A percentile compares a stretch with the other conserved stretches of the same genome.
These are phyloP conservation scores for Nerophis ophidion DNA, from an alignment of 2,113 vertebrate species.

Conservation along the genomic window DNA sequence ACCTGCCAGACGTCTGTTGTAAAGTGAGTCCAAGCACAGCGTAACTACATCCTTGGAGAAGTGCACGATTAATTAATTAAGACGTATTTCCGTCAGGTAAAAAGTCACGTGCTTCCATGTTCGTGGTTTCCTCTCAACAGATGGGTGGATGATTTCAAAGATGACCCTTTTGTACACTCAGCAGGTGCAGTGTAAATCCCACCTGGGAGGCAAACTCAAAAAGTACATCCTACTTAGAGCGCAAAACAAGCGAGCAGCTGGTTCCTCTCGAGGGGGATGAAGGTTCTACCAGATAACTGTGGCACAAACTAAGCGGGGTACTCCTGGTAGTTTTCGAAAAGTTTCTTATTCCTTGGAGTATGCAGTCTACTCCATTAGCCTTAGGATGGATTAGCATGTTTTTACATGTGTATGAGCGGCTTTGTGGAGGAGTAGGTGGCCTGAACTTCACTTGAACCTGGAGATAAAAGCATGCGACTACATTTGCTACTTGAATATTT, in stretches of 20 bases:
- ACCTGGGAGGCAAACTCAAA: conserved; percentile 24
- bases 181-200: conserved; percentile 48
- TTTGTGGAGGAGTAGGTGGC: background rate
- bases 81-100: background rate
- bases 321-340: conserved; percentile 1
- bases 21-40: too few species aligned
- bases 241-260: conserved; percentile 51
- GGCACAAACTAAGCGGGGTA: conserved; percentile 6
- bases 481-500: background rate
- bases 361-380: background rate
- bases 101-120: conserved; percentile 43
- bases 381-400: background rate
- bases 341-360: background rate
- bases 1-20: too few species aligned
- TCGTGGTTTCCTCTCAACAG: conserved; percentile 35
- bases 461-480: background rate
- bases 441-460: background rate
- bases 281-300: conserved; percentile 25
- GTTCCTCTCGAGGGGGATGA: conserved; percentile 26
- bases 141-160: conserved; percentile 32
- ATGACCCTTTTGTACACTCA: conserved; percentile 30
- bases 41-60: too few species aligned
- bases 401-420: background rate
- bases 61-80: too few species aligned
- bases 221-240: conserved; percentile 44